Conservation (phyloP, 53 echinoderm and acorn worm species). For the Crossaster papposus region DNA sequence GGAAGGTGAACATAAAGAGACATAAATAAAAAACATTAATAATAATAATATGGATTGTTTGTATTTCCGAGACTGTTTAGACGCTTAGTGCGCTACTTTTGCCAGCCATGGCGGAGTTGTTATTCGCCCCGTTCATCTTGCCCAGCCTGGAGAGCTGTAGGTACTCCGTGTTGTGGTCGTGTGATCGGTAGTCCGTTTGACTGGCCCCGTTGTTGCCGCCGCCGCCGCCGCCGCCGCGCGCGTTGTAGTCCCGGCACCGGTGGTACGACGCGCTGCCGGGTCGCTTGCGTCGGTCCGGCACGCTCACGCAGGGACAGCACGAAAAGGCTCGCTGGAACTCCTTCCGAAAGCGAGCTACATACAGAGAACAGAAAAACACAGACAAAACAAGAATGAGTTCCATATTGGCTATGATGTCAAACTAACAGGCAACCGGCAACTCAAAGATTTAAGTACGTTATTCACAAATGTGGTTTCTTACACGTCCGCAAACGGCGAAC, state of each 20-base stretch:
- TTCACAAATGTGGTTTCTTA: too few relatives aligned
- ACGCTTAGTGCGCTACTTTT: not conserved
- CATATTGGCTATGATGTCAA: too few relatives aligned
- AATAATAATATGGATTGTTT: too few relatives aligned
- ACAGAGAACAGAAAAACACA: not conserved
- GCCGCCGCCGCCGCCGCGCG: constrained; percentile 29
- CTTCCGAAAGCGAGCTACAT: constrained; percentile 67
- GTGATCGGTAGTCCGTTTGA: constrained; percentile 49
- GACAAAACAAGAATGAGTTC: not conserved
- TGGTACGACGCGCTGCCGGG: constrained; percentile 43
- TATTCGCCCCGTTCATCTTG: constrained; percentile 23
- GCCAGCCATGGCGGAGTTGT: constrained; percentile 11
- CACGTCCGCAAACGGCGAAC: too few relatives aligned
- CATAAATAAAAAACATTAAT: too few relatives aligned
- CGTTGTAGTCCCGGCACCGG: constrained; percentile 48
- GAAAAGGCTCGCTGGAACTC: constrained; percentile 65
- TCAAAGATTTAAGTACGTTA: too few relatives aligned
- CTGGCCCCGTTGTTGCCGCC: constrained; percentile 32
- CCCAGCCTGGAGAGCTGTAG: constrained; percentile 56
- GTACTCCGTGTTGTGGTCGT: constrained; percentile 55
- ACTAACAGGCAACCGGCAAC: too few relatives aligned
- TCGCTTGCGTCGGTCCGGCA: constrained; percentile 29
- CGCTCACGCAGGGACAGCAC: constrained; percentile 57
- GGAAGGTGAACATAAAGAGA: too few relatives aligned
- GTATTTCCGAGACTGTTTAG: not conserved